These are phyloP conservation scores for Drosophila micromelanica DNA, from an alignment of 1,140 invertebrate genomes.

Conservation along the genomic window DNA sequence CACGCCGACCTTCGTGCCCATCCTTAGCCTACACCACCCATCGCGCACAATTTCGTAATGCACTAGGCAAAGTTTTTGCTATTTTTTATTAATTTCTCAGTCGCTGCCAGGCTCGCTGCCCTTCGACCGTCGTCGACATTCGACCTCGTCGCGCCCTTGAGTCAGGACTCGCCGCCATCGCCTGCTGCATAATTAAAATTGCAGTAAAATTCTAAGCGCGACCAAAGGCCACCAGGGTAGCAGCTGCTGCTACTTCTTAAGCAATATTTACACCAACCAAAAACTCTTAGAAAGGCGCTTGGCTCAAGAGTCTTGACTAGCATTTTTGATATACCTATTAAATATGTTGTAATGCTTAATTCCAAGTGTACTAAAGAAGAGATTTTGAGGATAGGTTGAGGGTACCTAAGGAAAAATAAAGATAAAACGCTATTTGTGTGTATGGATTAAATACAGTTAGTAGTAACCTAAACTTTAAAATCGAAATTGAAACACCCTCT, in stretches of 20 bases:
- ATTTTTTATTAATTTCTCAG: conserved; percentile 77
- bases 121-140: conserved; percentile 6
- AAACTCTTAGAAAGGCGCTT: not conserved
- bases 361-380: too few species aligned
- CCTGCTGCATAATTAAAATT: conserved; percentile 75
- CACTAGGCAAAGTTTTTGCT: conserved; percentile 68
- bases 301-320: not conserved
- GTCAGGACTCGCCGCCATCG: conserved; percentile 23
- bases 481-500: too few species aligned
- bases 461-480: too few species aligned
- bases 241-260: conserved; percentile 22
- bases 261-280: conserved; percentile 5
- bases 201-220: conserved; percentile 62
- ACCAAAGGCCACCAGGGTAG: conserved; percentile 21
- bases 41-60: conserved; percentile 57
- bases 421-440: too few species aligned
- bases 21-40: not conserved
- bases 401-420: too few species aligned
- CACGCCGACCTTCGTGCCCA: not conserved
- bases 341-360: not conserved
- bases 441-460: too few species aligned
- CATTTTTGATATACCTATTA: not conserved
- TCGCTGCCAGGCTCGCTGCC: conserved; percentile 35
- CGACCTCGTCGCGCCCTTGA: conserved; percentile 60
- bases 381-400: too few species aligned